Conservation (phyloP, 2,113 vertebrate genomes). For the Neogobius melanostomus region DNA sequence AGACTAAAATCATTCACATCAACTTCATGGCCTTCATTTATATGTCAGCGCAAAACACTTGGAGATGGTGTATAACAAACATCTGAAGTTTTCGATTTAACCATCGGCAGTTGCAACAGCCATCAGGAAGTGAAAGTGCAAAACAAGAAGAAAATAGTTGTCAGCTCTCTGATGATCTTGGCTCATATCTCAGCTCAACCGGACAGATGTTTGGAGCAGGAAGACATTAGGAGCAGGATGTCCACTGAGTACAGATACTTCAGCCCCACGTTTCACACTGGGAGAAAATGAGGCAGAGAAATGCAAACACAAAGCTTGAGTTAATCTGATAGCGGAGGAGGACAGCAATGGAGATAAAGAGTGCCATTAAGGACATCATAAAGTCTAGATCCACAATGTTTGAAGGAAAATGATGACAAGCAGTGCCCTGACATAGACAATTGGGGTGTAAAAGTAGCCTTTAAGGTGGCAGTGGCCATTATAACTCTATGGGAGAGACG, state of each 20-base stretch:
- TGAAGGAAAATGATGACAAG: background rate
- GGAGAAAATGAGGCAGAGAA: constrained; percentile 23
- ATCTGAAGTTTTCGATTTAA: too few species aligned
- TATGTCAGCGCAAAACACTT: too few species aligned
- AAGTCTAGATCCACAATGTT: background rate
- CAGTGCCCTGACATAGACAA: background rate
- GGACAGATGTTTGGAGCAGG: constrained; percentile 48
- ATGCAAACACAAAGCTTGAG: constrained; percentile 40
- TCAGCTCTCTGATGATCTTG: constrained; percentile 37
- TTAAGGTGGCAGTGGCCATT: too few species aligned
- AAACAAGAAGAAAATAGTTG: background rate
- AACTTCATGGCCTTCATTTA: too few species aligned
- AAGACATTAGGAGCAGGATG: constrained; percentile 66
- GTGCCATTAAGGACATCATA: constrained; percentile 6
- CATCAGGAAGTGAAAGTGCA: too few species aligned
- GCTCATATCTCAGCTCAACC: constrained; percentile 33
- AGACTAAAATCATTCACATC: too few species aligned
- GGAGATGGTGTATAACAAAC: too few species aligned
- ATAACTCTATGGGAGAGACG: too few species aligned
- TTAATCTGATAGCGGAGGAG: constrained; percentile 31
- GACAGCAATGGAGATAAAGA: constrained; percentile 11
- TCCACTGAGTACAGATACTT: constrained; percentile 36
- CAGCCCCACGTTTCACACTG: constrained; percentile 32
- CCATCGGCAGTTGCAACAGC: too few species aligned
- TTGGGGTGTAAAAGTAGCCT: too few species aligned